Evolutionary conservation across 2,113 vertebrate genomes (phyloP), one percentile per base, ranked within the genome.

Genomic region (Pleuronectes platessa): DNA sequence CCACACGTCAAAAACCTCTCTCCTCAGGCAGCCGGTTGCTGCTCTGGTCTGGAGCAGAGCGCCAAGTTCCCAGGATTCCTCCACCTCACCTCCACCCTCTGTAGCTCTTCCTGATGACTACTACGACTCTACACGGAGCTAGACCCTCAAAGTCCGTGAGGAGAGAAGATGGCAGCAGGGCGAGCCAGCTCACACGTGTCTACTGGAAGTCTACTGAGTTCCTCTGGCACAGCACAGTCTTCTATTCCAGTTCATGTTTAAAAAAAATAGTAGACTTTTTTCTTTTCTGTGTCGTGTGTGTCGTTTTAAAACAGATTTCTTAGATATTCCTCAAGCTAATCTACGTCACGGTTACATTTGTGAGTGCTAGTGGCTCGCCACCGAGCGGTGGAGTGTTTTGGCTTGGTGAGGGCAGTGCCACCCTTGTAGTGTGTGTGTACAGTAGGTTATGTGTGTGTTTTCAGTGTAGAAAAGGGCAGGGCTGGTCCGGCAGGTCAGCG

Each of bases 401-500:
- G 82, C 86, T 85, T 81, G 74, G 83, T 89, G 84, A 76, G 86
- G 77, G 88, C 77, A 68, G 71, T 66, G 81, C 79, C 81, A 82
- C 87, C 88, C 85, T 78, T 75, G 61, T 79, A 70, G 83, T 61
- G 74, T 71, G 40, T 13, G 85, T 88, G 63, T 64, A 27, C 23
- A 53, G 51, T 76, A 23, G 61, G 61, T 37, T 21, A 61, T 71
- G 61, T 79, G 62, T 71, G 64, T 77, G 68, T 81, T 73, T 75
- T 78, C 74, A 75, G 60, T 68, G 73, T 60, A 11, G 63, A 61
- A 67, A 61, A 78, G 56, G 76, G 74, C 66, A 54, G 18, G 60
- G 66, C 49, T 49, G 53, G 54, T 79, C 58, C 63, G 18, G 71
- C 66, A 49, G 76, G 49, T 97, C 95, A 99, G 92, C 95, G 97